These are phyloP conservation scores for Microctenopoma steveboyesi DNA, from an alignment of 2,797 vertebrate genomes.

Conservation along the genomic window DNA sequence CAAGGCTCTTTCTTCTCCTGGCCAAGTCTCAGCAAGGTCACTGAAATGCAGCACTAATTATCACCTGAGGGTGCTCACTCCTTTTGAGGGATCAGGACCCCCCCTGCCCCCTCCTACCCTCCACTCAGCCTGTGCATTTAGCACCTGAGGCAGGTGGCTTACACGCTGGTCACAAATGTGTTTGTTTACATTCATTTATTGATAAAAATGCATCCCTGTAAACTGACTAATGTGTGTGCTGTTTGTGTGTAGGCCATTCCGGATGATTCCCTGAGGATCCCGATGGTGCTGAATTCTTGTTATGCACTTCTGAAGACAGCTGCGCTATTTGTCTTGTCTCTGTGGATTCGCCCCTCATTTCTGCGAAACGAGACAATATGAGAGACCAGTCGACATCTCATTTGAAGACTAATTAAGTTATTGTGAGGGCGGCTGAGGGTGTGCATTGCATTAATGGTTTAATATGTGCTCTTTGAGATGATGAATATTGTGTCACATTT, in stretches of 20 bases:
- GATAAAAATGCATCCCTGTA: neutral
- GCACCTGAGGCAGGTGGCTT: conserved; percentile 11
- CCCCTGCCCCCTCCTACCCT: neutral
- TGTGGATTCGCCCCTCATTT: conserved; percentile 50
- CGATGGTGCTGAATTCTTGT: conserved; percentile 42
- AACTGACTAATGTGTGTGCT: conserved; percentile 9
- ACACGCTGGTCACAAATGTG: neutral
- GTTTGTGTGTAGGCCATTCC: neutral
- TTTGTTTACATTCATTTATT: conserved; percentile 14
- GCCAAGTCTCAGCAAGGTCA: conserved; percentile 57
- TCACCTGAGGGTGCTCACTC: conserved; percentile 61
- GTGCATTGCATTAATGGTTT: conserved; percentile 63
- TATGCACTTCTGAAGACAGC: conserved; percentile 51
- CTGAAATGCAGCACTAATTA: conserved; percentile 67
- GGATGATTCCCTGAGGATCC: conserved; percentile 23
- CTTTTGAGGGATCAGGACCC: conserved; percentile 38
- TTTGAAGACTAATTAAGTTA: conserved; percentile 77
- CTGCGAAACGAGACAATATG: conserved; percentile 71
- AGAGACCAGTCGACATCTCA: conserved; percentile 65
- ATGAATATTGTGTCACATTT: conserved; percentile 62
- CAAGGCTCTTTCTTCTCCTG: conserved; percentile 33
- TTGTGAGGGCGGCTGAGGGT: conserved; percentile 52
- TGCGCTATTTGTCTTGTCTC: conserved; percentile 42
- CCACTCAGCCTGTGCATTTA: conserved; percentile 25
- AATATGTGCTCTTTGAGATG: conserved; percentile 64